Evolutionary conservation across 2,888 invertebrate genomes (phyloP).

Genomic region (Athalia circularis): DNA sequence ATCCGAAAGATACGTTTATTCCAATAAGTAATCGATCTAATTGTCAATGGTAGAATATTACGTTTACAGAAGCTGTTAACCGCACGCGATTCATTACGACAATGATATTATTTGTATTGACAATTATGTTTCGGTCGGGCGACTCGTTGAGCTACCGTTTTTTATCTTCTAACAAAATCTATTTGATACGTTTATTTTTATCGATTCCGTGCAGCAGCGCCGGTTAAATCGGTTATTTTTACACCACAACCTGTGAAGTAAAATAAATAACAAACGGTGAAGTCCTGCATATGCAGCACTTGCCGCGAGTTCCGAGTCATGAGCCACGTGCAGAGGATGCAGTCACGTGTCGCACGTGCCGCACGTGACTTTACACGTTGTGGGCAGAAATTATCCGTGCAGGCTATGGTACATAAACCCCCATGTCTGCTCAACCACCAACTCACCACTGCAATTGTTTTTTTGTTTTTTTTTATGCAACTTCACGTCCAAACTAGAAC

Average conservation of each 20-base stretch:
- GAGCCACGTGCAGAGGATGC: slow-evolving; percentile 58
- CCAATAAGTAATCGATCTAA: slow-evolving; percentile 13
- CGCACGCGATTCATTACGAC: slow-evolving; percentile 2
- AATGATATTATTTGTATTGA: not conserved
- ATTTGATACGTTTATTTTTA: no score
- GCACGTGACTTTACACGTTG: slow-evolving; percentile 63
- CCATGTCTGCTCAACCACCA: not conserved
- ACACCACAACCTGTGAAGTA: no score
- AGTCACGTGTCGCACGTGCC: slow-evolving; percentile 70
- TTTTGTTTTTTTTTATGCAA: slow-evolving; percentile 2
- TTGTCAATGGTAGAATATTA: slow-evolving; percentile 4
- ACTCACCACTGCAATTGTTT: not conserved
- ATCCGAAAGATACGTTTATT: slow-evolving; percentile 10
- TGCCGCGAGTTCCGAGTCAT: not conserved
- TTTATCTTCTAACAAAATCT: slow-evolving; percentile 1
- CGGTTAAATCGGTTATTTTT: no score
- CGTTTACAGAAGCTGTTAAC: not conserved
- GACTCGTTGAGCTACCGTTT: not conserved
- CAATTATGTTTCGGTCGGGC: not conserved
- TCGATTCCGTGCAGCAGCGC: no score
- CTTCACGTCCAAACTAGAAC: slow-evolving; percentile 14
- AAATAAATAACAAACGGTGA: not conserved
- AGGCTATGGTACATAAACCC: not conserved
- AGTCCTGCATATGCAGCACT: not conserved
- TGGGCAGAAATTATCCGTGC: slow-evolving; percentile 16